phyloP scores from a whole-genome alignment of 2,888 invertebrate genomes.

The Zhengitettix transpicula region DNA sequence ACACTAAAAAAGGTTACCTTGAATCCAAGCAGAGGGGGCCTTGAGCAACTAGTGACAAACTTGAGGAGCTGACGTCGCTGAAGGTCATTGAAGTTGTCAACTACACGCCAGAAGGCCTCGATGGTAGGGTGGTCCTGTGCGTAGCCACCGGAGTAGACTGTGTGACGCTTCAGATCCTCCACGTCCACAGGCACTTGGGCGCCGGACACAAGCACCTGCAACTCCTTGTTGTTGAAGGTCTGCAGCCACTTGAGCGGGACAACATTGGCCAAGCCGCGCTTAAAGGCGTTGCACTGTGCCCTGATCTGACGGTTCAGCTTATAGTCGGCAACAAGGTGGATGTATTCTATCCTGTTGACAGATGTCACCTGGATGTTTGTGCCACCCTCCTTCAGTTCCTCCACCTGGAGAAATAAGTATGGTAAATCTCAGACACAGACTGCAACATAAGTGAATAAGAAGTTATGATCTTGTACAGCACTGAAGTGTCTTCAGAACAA shows the following conservation, averaged over 20 bases:
- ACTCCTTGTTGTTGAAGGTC: slow-evolving; percentile 85
- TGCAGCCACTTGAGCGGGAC: slow-evolving; percentile 84
- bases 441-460: too few relatives aligned
- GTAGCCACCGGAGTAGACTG: slow-evolving; percentile 84
- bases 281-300: slow-evolving; percentile 73
- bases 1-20: too few relatives aligned
- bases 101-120: slow-evolving; percentile 74
- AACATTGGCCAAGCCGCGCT: slow-evolving; percentile 72
- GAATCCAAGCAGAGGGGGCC: slow-evolving; percentile 91
- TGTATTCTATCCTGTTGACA: slow-evolving; percentile 88
- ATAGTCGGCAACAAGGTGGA: slow-evolving; percentile 90
- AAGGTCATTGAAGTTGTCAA: slow-evolving; percentile 63
- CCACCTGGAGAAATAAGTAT: slow-evolving; percentile 34
- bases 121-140: slow-evolving; percentile 70
- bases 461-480: not conserved
- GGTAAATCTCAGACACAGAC: not conserved
- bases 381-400: slow-evolving; percentile 84
- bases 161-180: slow-evolving; percentile 67
- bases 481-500: not conserved
- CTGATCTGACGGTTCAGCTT: slow-evolving; percentile 82
- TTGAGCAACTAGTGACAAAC: slow-evolving; percentile 95
- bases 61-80: slow-evolving; percentile 79
- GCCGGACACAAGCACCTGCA: slow-evolving; percentile 93
- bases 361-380: slow-evolving; percentile 78
- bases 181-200: slow-evolving; percentile 88